Evolutionary conservation across 1,140 invertebrate genomes (phyloP).

Genomic region (Formica exsecta): DNA sequence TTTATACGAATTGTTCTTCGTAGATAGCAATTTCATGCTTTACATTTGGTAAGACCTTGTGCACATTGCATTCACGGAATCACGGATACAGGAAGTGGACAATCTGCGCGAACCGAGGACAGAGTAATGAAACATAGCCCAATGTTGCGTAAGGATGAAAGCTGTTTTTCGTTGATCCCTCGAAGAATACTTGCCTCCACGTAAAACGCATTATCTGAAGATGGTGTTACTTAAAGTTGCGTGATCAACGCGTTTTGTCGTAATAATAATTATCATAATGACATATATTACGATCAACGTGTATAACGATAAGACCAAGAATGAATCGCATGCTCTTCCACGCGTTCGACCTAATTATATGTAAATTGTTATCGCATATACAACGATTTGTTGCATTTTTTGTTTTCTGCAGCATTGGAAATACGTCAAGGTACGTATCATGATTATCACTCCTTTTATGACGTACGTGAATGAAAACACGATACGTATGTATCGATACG

Average conservation of each 20-base stretch:
- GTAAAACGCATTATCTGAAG: constrained; percentile 2
- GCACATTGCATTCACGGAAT: constrained; percentile 4
- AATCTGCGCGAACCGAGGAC: constrained; percentile 27
- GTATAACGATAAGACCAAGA: constrained; percentile 52
- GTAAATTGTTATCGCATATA: constrained; percentile 34
- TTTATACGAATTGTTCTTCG: neutral
- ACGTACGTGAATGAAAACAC: neutral
- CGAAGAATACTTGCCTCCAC: neutral
- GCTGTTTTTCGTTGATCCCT: neutral
- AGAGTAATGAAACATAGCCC: neutral
- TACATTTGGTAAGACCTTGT: constrained; percentile 13
- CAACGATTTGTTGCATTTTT: constrained; percentile 42
- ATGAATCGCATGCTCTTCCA: neutral
- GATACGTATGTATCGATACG: neutral
- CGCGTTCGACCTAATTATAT: constrained; percentile 28
- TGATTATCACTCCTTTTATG: constrained; percentile 1
- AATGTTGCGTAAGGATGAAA: constrained; percentile 12
- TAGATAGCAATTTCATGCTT: constrained; percentile 21
- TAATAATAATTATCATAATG: constrained; percentile 19
- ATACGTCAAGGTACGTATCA: constrained; percentile 91
- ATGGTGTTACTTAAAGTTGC: neutral
- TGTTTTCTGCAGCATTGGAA: constrained; percentile 91
- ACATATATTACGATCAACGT: neutral
- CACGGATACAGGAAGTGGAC: constrained; percentile 45
- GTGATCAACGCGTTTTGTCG: neutral